Evolutionary conservation across 1,140 invertebrate genomes (phyloP), one percentile per base, ranked within the genome.

Genomic region (Pseudomyrmex concolor): DNA sequence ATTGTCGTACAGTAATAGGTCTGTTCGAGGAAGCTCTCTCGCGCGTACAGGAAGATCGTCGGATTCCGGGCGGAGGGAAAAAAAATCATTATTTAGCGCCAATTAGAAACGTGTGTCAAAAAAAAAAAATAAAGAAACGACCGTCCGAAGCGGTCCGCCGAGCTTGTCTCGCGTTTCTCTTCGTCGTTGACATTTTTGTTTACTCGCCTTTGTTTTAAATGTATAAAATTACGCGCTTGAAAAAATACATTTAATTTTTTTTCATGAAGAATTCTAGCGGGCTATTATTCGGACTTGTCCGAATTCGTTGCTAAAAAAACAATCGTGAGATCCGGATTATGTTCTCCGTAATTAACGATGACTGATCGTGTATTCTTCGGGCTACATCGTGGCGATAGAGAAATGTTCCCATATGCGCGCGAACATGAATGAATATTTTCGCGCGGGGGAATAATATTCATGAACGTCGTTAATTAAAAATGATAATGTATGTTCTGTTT

Each of bases 51-150:
- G 0, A 25, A 45, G 25, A 84, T 89, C 66, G 81, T 50, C 64
- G 15, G 25, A 54, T 50, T 62, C 19, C 19, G 43, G n/a, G 63
- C 72, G 10, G 55, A 25, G 51, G 64, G 64, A 55, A 84, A 93
- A 92, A 92, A 91, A 93, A 90, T 84, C 1, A 90, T 91, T 89
- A 90, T 88, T 93, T 92, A 91, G 90, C 89, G 85, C 84, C 87
- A 90, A 92, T 92, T 92, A 92, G 90, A 89, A 84, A 59, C 83
- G 73, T 43, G 67, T 12, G 67, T 80, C 85, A 87, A 34, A 34
- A 34, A 34, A 34, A 34, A 34, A 34, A 34, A 34, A 25, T 34
- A 34, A 34, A 34, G 5, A 34, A 86, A 88, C 66, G 72, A 82
- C 78, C 59, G 15, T 45, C 80, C 80, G 62, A 71, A 51, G 43